Evolutionary conservation across 2,797 vertebrate species (phyloP).

Genomic region (Halcyon badia): DNA sequence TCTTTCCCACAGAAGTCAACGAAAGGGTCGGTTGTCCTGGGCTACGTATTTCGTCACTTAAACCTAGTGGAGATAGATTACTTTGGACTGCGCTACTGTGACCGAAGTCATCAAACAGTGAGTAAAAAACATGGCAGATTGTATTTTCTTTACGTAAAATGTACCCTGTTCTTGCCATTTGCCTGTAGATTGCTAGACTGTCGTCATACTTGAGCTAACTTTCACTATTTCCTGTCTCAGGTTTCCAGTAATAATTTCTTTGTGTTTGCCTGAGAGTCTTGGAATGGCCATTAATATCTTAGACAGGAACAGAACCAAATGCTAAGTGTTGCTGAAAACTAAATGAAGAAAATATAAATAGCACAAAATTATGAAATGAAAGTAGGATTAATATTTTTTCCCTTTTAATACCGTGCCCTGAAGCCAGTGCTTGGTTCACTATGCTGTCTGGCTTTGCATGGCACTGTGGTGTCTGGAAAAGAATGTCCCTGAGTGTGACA

Average conservation of each 20-base stretch:
- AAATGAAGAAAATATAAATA: neutral
- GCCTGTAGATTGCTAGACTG: neutral
- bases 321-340: neutral
- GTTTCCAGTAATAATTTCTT: neutral
- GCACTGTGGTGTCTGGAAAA: neutral
- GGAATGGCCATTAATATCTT: neutral
- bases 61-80: constrained; percentile 91
- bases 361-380: neutral
- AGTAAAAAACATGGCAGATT: constrained; percentile 65
- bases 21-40: constrained; percentile 87
- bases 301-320: neutral
- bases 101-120: constrained; percentile 91
- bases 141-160: constrained; percentile 22
- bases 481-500: rapidly evolving
- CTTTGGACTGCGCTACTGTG: constrained; percentile 91
- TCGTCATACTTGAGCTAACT: neutral
- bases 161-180: neutral
- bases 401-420: neutral
- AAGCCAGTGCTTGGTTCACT: neutral
- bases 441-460: neutral
- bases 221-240: neutral
- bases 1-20: constrained; percentile 91
- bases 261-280: neutral
- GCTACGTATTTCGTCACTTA: constrained; percentile 88
- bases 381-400: neutral